Percentiles rank a stretch among this genome's conserved stretches.
phyloP scores from a whole-genome alignment of 1,140 invertebrate species.

The Camponotus vicinus region DNA sequence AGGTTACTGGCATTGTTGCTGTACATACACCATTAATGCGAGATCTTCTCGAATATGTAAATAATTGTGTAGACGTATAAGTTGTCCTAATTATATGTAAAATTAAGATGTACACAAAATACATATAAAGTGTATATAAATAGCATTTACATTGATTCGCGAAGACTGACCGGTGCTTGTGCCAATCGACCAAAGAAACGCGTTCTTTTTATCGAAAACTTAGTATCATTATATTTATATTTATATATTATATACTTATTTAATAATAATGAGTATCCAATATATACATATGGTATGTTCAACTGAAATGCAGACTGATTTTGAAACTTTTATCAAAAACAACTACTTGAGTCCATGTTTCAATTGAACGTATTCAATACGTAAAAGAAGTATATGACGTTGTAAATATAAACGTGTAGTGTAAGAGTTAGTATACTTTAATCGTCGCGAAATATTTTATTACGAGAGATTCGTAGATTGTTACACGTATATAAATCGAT shows the following conservation, averaged over 20 bases:
- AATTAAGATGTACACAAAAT: constrained; percentile 1
- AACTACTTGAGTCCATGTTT: too few species aligned
- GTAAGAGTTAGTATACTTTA: constrained; percentile 22
- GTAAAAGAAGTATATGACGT: neutral
- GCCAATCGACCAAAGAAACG: constrained; percentile 85
- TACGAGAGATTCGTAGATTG: constrained; percentile 47
- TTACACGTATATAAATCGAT: constrained; percentile 33
- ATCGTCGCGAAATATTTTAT: constrained; percentile 64
- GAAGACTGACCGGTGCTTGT: constrained; percentile 85
- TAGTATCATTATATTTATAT: constrained; percentile 70
- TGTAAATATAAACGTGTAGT: constrained; percentile 49
- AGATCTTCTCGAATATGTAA: constrained; percentile 58
- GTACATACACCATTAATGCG: constrained; percentile 44
- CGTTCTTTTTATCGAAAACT: constrained; percentile 65
- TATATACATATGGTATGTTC: neutral
- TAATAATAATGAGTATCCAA: constrained; percentile 55
- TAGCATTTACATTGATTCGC: constrained; percentile 75
- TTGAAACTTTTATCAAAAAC: too few species aligned
- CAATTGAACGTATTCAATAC: neutral
- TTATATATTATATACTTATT: constrained; percentile 59
- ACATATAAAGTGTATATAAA: constrained; percentile 44
- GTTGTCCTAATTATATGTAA: constrained; percentile 38
- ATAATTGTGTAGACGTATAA: constrained; percentile 62
- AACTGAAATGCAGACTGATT: too few species aligned
- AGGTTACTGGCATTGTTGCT: constrained; percentile 21